These are phyloP conservation scores for Isurus oxyrinchus DNA, from an alignment of 2,113 vertebrate species.

Conservation along the genomic window DNA sequence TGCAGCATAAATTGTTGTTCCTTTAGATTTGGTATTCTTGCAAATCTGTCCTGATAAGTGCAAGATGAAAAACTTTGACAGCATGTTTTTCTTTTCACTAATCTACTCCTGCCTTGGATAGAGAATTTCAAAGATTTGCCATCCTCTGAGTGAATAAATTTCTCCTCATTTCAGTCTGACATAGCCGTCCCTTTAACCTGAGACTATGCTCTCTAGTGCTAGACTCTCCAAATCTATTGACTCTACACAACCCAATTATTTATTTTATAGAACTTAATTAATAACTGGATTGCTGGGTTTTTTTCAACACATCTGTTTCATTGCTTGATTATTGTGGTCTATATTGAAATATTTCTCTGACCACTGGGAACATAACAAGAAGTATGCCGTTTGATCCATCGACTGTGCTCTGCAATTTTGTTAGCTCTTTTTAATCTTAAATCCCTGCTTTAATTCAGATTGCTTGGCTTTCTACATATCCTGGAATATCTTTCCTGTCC, in stretches of 20 bases:
- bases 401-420: background rate
- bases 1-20: no score
- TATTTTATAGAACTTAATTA: background rate
- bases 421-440: background rate
- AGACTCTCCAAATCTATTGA: background rate
- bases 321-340: background rate
- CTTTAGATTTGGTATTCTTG: no score
- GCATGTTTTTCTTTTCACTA: no score
- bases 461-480: background rate
- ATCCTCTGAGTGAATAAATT: background rate
- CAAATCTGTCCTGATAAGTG: no score
- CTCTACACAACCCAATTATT: background rate
- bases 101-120: background rate
- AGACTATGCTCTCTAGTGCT: background rate
- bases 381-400: background rate
- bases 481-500: background rate
- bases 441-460: background rate
- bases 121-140: background rate
- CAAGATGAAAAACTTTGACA: no score
- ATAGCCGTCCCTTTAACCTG: background rate
- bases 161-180: background rate
- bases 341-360: background rate
- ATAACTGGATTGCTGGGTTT: background rate
- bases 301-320: background rate
- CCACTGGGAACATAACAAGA: background rate